Base-by-base conservation (phyloP, 23 tunicate genomes). In the Aplidium turbinatum region DNA sequence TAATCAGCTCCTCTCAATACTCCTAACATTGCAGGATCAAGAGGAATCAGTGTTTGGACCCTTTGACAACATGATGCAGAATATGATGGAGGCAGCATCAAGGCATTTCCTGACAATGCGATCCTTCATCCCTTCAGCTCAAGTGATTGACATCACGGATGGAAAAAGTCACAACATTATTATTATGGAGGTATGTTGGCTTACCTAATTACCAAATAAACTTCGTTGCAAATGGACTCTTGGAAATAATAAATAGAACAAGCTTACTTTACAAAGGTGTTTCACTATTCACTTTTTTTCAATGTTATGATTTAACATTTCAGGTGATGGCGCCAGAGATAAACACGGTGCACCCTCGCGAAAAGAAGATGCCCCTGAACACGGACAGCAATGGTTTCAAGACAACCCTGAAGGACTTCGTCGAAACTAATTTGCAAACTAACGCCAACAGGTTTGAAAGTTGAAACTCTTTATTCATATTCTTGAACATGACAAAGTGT, bases 381-480 rank as follows among this genome's bases (percentile, higher is more conserved):
- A 75, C 80, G 19, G 80, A 58, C 25, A 75, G 69, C 39, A 36
- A 26, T 36, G 28, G 65, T 1, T 58, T 35, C 35, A 75, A 75
- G 39, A 54, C 80, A 27, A 75, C 80, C 4, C 31, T 54, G 23
- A 60, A 60, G 16, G 80, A 58, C 33, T 23, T 25, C 20, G 6
- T 58, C 16, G 80, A 75, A 75, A 20, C 80, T 1, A 75, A 75
- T 60, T 56, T 75, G 4, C 80, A 75, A 40, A 75, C 80, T 3
- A 75, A 75, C 33, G 80, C 62, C 69, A 75, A 75, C 80, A 75
- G 70, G 80, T 75, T 24, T 4, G n/a, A 13, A 20, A 54, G 60
- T 9, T 42, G 9, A n/a, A n/a, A n/a, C n/a, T n/a, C n/a, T n/a
- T n/a, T n/a, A n/a, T n/a, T n/a, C n/a, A n/a, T n/a, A n/a, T n/a